phyloP scores from a whole-genome alignment of 37 sponge, comb jelly and placozoan genomes.

The Ephydatia muelleri region DNA sequence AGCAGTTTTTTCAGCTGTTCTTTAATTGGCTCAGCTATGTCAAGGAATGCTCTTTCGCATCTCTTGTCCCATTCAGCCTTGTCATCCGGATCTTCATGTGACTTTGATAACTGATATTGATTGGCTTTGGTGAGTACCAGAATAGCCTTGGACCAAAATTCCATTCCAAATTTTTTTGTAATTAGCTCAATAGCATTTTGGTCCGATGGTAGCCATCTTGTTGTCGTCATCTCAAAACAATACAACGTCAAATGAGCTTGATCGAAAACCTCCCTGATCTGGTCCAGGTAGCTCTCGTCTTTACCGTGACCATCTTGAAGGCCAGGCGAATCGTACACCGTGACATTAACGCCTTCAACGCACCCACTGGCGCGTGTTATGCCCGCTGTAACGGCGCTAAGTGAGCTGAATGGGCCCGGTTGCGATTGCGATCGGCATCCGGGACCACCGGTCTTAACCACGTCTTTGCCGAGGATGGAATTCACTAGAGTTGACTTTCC shows the following conservation, averaged over 20 bases:
- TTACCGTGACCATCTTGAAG: constrained; percentile 18
- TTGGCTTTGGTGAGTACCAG: constrained; percentile 27
- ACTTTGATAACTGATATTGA: neutral
- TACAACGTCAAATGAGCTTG: constrained; percentile 15
- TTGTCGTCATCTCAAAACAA: constrained; percentile 17
- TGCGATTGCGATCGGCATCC: neutral
- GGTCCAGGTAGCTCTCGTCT: constrained; percentile 7
- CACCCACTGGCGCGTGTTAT: neutral
- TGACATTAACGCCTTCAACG: neutral
- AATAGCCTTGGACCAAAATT: neutral
- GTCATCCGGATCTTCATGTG: no score
- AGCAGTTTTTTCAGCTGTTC: no score
- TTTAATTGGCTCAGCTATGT: no score
- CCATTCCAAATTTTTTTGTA: constrained; percentile 5
- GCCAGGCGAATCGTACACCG: constrained; percentile 20
- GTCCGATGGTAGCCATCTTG: constrained; percentile 13
- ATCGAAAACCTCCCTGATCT: constrained; percentile 7
- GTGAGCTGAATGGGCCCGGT: neutral
- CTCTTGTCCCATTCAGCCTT: neutral
- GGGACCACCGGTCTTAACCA: neutral
- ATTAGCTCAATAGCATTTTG: neutral
- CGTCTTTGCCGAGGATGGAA: constrained; percentile 7
- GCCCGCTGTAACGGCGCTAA: no score
- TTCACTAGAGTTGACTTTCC: constrained; percentile 29
- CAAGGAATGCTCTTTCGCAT: neutral